Evolutionary conservation across 2,113 vertebrate genomes (phyloP), one percentile per base, ranked within the genome.

Genomic region (Gymnogyps californianus): DNA sequence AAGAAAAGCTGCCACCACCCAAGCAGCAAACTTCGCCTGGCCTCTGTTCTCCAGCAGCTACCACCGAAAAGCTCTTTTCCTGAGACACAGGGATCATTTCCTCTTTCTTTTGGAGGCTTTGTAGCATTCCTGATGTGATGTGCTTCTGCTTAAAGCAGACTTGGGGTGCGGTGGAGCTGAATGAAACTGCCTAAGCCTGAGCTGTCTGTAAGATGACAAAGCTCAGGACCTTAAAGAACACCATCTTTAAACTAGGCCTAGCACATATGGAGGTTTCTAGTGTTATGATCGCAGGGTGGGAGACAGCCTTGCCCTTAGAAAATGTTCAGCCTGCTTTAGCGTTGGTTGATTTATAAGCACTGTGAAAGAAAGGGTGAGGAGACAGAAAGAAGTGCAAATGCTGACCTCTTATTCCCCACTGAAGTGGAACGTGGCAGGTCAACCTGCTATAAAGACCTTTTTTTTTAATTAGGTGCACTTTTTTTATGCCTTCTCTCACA

Each of bases 241-340:
- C 22, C 7, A 11, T 31, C 47, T 71, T 47, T 70, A 34, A 36
- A 49, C 32, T 24, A 12, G 52, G 13, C 34, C 38, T 59, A 54
- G 40, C 70, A 51, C 5, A 0, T 3, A 0, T 0, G 4, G 70
- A 69, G 52, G 28, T 28, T 82, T 66, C 79, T 29, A 14, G 31
- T 16, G 29, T 40, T 59, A 58, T 8, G 59, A 34, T n/a, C 1
- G 0, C 25, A 11, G 28, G 2, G 44, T 22, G 74, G 10, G 22
- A 78, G 46, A 5, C 65, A 83, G 28, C 32, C 34, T 17, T 36
- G 36, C 36, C 64, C 22, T 31, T 29, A 6, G 34, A 28, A 74
- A 42, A 31, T 16, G 9, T 40, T 66, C 51, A n/a, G 4, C 19
- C 36, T 85, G n/a, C 44, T 17, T 29, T 20, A 13, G 34, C 3